Evolutionary conservation across 2,797 vertebrate genomes (phyloP).

Genomic region (Furcifer pardalis): DNA sequence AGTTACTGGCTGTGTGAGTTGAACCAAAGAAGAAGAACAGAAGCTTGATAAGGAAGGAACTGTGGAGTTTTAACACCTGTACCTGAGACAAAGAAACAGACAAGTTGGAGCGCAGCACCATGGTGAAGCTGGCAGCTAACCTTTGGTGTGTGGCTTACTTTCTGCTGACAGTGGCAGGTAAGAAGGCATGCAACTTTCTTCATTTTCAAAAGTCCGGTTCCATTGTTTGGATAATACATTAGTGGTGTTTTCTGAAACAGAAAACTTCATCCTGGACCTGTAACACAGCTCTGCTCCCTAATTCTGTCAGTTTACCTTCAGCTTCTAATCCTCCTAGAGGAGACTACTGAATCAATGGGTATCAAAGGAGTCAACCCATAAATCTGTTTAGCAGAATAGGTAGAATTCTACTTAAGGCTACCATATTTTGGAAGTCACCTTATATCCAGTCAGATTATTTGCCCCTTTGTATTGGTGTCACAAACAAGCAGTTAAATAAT

Average conservation of each 20-base stretch:
- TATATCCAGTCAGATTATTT: neutral
- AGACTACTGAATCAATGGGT: too few relatives aligned
- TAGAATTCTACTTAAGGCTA: too few relatives aligned
- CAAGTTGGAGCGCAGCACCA: neutral
- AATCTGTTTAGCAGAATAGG: too few relatives aligned
- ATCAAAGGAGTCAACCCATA: too few relatives aligned
- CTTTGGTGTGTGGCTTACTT: constrained; percentile 3
- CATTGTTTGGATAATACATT: neutral
- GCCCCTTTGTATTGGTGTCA: neutral
- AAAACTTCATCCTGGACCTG: neutral
- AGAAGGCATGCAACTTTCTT: neutral
- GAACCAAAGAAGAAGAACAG: neutral
- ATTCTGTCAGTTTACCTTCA: neutral
- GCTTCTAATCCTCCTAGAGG: too few relatives aligned
- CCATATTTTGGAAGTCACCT: neutral
- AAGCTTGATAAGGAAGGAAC: neutral
- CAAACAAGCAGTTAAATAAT: neutral
- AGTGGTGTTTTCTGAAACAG: neutral
- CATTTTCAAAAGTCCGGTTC: neutral
- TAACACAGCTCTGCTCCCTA: neutral
- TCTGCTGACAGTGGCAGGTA: constrained; percentile 23
- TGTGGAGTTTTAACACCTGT: neutral
- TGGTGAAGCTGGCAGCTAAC: constrained; percentile 9
- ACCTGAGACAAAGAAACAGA: neutral
- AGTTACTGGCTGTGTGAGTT: neutral